Percentiles rank a stretch among this genome's conserved stretches.
Conservation (phyloP, 2,797 vertebrate species). For the Botia kubotai region DNA sequence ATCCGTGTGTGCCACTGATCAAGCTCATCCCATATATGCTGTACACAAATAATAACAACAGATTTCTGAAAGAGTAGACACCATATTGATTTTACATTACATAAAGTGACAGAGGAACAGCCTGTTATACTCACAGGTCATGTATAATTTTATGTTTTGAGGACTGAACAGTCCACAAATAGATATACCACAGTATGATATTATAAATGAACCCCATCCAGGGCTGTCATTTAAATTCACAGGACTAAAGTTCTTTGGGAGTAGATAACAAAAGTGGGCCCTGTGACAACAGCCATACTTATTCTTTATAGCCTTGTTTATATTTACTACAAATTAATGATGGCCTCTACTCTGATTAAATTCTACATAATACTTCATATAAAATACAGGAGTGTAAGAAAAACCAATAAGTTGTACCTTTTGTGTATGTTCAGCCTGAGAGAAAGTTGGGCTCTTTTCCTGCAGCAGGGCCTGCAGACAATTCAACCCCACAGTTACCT, state of each 20-base stretch:
- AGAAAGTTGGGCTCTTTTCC: constrained; percentile 81
- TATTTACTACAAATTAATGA: background rate
- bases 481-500: constrained; percentile 81
- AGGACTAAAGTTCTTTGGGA: background rate
- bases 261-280: background rate
- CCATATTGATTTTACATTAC: background rate
- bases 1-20: constrained; percentile 89
- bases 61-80: background rate
- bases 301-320: too few relatives aligned
- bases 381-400: background rate
- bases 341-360: background rate
- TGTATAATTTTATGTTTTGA: background rate
- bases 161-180: background rate
- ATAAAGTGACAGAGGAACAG: background rate
- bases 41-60: constrained; percentile 35
- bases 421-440: constrained; percentile 83
- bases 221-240: background rate
- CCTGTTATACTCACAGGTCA: background rate
- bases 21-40: constrained; percentile 91
- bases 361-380: background rate
- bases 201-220: background rate
- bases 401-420: constrained; percentile 78
- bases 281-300: background rate
- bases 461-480: constrained; percentile 81
- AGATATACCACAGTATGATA: background rate